Evolutionary conservation across 2,888 invertebrate genomes (phyloP).

Genomic region (Pomacea canaliculata): DNA sequence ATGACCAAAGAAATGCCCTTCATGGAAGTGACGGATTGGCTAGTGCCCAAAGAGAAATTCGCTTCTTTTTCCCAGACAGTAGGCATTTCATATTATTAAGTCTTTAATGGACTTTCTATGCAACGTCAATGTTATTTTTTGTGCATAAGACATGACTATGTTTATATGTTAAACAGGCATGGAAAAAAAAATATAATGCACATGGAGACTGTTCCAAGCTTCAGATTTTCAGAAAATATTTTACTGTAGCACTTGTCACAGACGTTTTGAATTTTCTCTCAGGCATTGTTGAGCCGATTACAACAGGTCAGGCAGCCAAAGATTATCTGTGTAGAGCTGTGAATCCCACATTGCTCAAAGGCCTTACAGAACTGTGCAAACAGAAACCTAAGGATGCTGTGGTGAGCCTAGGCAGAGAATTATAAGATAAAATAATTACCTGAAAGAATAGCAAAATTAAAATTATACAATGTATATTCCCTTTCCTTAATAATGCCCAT

Average conservation of each 20-base stretch:
- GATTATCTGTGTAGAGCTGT: conserved; percentile 80
- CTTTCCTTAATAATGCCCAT: too few relatives aligned
- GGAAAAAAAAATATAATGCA: too few relatives aligned
- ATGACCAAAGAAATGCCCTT: conserved; percentile 76
- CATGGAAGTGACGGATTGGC: conserved; percentile 82
- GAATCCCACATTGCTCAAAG: conserved; percentile 76
- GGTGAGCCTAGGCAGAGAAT: conserved; percentile 47
- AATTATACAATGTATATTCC: too few relatives aligned
- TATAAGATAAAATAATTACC: neutral
- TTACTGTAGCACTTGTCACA: neutral
- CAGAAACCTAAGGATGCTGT: conserved; percentile 83
- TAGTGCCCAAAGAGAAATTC: conserved; percentile 83
- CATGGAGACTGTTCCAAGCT: too few relatives aligned
- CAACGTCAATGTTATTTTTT: too few relatives aligned
- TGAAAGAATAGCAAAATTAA: too few relatives aligned
- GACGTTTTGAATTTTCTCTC: neutral
- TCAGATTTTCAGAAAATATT: neutral
- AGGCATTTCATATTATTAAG: conserved; percentile 61
- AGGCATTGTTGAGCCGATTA: conserved; percentile 84
- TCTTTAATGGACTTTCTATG: too few relatives aligned
- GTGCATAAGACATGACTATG: too few relatives aligned
- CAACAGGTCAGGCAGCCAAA: conserved; percentile 75
- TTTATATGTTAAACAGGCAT: too few relatives aligned
- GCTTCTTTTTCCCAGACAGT: conserved; percentile 90
- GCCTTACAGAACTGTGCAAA: conserved; percentile 77